phyloP scores from a whole-genome alignment of 2,888 invertebrate species.

The Netelia inedita region DNA sequence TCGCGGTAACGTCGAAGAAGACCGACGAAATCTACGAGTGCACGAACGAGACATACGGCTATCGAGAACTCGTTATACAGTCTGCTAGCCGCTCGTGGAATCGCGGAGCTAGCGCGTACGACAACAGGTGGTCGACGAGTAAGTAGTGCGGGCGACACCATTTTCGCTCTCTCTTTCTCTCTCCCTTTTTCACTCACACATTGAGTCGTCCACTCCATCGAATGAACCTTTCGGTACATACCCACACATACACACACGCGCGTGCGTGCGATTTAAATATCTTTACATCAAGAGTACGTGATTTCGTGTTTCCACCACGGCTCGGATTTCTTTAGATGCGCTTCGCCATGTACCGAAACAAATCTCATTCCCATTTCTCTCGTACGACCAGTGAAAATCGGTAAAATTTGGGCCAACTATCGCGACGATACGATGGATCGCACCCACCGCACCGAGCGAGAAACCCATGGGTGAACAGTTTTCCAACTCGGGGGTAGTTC shows the following conservation, averaged over 20 bases:
- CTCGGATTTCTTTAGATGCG: neutral
- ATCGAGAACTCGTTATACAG: slow-evolving; percentile 70
- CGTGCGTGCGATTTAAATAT: neutral
- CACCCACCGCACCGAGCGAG: neutral
- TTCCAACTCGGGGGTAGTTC: slow-evolving; percentile 1
- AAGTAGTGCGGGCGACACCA: slow-evolving; percentile 66
- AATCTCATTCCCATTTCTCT: neutral
- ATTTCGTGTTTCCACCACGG: neutral
- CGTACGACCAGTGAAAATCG: neutral
- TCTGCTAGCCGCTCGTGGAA: slow-evolving; percentile 60
- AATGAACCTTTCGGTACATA: neutral
- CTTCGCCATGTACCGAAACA: neutral
- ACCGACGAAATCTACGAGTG: slow-evolving; percentile 67
- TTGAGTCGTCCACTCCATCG: neutral
- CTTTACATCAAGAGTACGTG: neutral
- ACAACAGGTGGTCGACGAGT: slow-evolving; percentile 82
- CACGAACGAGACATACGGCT: slow-evolving; percentile 70
- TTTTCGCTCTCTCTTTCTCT: slow-evolving; percentile 3
- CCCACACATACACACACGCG: neutral
- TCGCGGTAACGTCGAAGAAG: slow-evolving; percentile 63
- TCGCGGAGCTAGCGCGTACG: slow-evolving; percentile 72
- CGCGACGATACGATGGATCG: neutral
- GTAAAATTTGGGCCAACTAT: slow-evolving; percentile 13
- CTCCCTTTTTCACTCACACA: slow-evolving; percentile 2
- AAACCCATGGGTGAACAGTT: neutral